Percentiles rank a stretch among this genome's conserved stretches.
These are phyloP conservation scores for Larimichthys polyactis DNA, from an alignment of 2,113 vertebrate genomes.

Conservation along the genomic window DNA sequence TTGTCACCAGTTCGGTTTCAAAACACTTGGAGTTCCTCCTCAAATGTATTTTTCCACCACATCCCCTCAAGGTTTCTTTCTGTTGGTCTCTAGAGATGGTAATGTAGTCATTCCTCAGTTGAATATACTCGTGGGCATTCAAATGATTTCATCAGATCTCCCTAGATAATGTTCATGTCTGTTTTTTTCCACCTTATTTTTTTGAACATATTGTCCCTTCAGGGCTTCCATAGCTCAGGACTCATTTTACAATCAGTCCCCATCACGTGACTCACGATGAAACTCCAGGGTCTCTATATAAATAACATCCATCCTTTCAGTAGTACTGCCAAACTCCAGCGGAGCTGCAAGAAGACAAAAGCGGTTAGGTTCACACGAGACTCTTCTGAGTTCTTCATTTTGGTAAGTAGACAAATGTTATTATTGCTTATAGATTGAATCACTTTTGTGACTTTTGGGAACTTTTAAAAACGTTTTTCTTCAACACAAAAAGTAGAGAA, in stretches of 20 bases:
- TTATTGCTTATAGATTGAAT: not conserved
- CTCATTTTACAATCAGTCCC: conserved; percentile 45
- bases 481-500: not conserved
- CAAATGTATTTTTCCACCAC: conserved; percentile 43
- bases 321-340: conserved; percentile 51
- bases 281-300: conserved; percentile 65
- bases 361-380: conserved; percentile 20
- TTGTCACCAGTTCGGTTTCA: not conserved
- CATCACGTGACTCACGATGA: conserved; percentile 63
- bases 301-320: conserved; percentile 41
- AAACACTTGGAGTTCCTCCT: not conserved
- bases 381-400: not conserved
- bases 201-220: not conserved
- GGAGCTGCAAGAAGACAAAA: conserved; percentile 8
- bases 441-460: not conserved
- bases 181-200: not conserved
- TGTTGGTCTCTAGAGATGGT: conserved; percentile 5
- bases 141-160: conserved; percentile 11
- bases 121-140: conserved; percentile 5
- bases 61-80: not conserved
- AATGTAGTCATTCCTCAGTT: not conserved
- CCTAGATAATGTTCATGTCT: not conserved
- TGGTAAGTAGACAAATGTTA: conserved; percentile 63
- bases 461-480: not conserved
- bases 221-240: conserved; percentile 26